Conservation (phyloP, 2,888 invertebrate species). For the Chesias legatella region DNA sequence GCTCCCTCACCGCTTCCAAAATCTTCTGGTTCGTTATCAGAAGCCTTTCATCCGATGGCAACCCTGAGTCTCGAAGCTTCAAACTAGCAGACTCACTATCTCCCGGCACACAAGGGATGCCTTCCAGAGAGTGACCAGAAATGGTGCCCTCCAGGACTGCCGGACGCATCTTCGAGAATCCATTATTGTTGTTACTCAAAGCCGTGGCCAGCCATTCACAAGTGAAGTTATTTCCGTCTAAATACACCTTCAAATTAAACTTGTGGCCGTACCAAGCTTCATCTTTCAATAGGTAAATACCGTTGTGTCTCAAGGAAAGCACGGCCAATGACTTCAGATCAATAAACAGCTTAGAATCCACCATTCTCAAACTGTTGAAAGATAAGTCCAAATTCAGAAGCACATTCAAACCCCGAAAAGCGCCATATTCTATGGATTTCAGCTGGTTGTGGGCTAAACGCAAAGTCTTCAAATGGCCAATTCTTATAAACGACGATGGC, state of each 20-base stretch:
- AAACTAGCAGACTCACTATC: conserved; percentile 20
- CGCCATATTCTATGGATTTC: conserved; percentile 49
- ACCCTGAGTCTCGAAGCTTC: conserved; percentile 2
- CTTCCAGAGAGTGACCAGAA: conserved; percentile 49
- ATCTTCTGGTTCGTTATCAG: conserved; percentile 59
- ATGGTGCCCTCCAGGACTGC: conserved; percentile 32
- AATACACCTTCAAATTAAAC: conserved; percentile 43
- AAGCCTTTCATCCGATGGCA: conserved; percentile 54
- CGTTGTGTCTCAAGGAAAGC: conserved; percentile 53
- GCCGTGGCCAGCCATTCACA: conserved; percentile 61
- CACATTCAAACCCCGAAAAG: conserved; percentile 48
- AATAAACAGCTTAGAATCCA: conserved; percentile 58
- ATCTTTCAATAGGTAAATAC: conserved; percentile 46
- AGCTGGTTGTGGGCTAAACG: conserved; percentile 52
- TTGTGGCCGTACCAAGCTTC: conserved; percentile 57
- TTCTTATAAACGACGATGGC: conserved; percentile 51
- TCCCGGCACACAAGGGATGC: conserved; percentile 51
- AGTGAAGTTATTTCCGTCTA: conserved; percentile 59
- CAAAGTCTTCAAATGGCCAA: conserved; percentile 48
- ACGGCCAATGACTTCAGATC: conserved; percentile 52
- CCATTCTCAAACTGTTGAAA: conserved; percentile 43
- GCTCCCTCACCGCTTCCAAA: conserved; percentile 58
- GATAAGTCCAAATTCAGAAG: conserved; percentile 47
- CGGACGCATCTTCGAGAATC: conserved; percentile 58
- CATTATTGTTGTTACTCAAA: conserved; percentile 54